Evolutionary conservation across 2,888 invertebrate genomes (phyloP).

Genomic region (Callyntrura guangdongensis): DNA sequence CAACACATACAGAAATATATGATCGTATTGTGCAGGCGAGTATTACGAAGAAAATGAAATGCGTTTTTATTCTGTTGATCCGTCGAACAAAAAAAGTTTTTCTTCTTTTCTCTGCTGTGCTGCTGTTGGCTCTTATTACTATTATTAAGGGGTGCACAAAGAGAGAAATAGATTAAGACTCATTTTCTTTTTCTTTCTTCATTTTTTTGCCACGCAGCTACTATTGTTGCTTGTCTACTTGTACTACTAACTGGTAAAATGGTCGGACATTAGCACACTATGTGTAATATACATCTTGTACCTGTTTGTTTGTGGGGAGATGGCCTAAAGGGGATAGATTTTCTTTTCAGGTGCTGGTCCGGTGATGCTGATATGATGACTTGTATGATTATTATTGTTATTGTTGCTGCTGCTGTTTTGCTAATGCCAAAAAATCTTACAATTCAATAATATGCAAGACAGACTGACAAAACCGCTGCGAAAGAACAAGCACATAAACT

Average conservation of each 20-base stretch:
- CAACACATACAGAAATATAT: no score
- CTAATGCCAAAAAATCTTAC: slow-evolving; percentile 49
- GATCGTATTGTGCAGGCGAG: neutral
- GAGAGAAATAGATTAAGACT: slow-evolving; percentile 40
- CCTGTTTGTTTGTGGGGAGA: slow-evolving; percentile 51
- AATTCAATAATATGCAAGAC: slow-evolving; percentile 16
- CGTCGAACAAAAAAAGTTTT: neutral
- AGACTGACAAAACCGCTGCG: neutral
- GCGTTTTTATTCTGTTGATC: slow-evolving; percentile 13
- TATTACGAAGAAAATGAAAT: slow-evolving; percentile 1
- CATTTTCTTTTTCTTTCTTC: neutral
- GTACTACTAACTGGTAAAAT: neutral
- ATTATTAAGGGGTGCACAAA: slow-evolving; percentile 22
- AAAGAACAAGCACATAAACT: slow-evolving; percentile 20
- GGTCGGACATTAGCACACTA: no score
- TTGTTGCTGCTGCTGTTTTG: slow-evolving; percentile 30
- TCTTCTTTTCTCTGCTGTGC: neutral
- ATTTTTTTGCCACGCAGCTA: no score
- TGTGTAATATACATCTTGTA: neutral
- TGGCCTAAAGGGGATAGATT: slow-evolving; percentile 36
- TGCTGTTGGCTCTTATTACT: neutral
- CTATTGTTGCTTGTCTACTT: slow-evolving; percentile 2
- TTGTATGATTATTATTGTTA: neutral
- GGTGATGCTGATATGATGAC: slow-evolving; percentile 9
- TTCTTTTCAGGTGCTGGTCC: neutral